Evolutionary conservation across 2,797 vertebrate genomes (phyloP), one percentile per base, ranked within the genome.

Genomic region (Urocyon cinereoargenteus): DNA sequence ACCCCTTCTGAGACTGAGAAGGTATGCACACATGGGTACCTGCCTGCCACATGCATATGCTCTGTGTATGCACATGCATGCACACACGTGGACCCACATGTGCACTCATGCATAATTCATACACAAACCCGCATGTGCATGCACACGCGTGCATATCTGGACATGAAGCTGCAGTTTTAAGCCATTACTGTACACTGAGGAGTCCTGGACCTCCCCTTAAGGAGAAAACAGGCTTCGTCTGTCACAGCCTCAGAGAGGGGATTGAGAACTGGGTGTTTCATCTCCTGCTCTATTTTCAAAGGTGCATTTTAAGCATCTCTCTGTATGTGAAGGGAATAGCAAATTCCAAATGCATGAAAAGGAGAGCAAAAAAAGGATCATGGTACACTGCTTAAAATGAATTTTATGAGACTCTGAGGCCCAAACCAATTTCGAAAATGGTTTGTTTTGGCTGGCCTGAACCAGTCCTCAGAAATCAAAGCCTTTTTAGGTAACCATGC

Each of bases 351-450:
- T 19, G 11, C 19, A 51, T 26, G 57, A 90, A 88, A 94, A 85
- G 3, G 34, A 94, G 88, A 61, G 82, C 73, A 93, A 73, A 51
- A 51, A 53, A 79, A 70, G n/a, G 53, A 57, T 73, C 26, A 18
- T 1, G 19, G 16, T 36, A 31, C 12, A 45, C 28, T 75, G 72
- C 77, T 64, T 77, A 22, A 78, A 86, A 83, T 64, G 72, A 95
- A 62, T 81, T 92, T 66, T 81, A 84, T 24, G 28, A 91, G 94
- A 89, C 82, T 10, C 68, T 22, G 88, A 91, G 92, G 70, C 49
- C 75, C 62, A 96, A 94, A 77, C 83, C 75, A 90, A 90, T 94
- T 97, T 96, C 77, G 53, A 94, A 96, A 89, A 88, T 51, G 45
- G 40, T 79, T 91, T 89, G 34, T 93, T 94, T 91, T 49, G 84